phyloP scores from a whole-genome alignment of 35 echinoderm and acorn worm genomes.

The Patiria miniata region DNA sequence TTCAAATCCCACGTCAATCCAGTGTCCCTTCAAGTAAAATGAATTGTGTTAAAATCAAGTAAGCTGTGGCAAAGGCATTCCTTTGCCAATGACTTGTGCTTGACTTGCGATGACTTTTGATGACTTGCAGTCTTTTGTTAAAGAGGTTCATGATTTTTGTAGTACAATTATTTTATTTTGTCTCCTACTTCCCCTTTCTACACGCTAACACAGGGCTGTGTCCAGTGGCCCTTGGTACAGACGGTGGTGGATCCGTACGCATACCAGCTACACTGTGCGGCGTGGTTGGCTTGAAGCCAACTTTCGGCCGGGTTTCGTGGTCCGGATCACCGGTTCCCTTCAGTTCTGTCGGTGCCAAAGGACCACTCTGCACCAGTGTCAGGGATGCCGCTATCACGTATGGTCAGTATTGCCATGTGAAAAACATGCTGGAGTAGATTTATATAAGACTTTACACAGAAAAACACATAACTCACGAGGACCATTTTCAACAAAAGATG shows the following conservation, averaged over 20 bases:
- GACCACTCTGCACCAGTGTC: slow-evolving; percentile 45
- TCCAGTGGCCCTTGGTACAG: slow-evolving; percentile 49
- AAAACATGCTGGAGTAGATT: background rate
- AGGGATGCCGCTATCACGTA: slow-evolving; percentile 38
- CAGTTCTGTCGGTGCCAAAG: slow-evolving; percentile 7
- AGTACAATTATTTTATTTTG: too few species aligned
- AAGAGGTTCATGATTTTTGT: too few species aligned
- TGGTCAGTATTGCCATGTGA: slow-evolving; percentile 23
- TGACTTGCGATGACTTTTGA: too few species aligned
- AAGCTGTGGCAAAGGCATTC: too few species aligned
- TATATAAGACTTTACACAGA: background rate
- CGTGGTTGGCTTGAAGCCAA: slow-evolving; percentile 52
- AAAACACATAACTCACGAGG: background rate
- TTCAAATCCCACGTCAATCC: too few species aligned
- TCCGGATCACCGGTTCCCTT: background rate
- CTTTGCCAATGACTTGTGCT: too few species aligned
- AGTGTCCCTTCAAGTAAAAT: too few species aligned
- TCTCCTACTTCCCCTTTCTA: background rate
- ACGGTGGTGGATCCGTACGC: slow-evolving; percentile 57
- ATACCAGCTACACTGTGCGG: slow-evolving; percentile 48
- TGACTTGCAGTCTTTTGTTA: too few species aligned
- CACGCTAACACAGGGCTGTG: slow-evolving; percentile 29
- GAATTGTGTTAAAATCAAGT: too few species aligned
- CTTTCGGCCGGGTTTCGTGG: slow-evolving; percentile 34
- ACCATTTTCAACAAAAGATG: too few species aligned